These are phyloP conservation scores for Intellagama lesueurii DNA, from an alignment of 2,797 vertebrate genomes.

Conservation along the genomic window DNA sequence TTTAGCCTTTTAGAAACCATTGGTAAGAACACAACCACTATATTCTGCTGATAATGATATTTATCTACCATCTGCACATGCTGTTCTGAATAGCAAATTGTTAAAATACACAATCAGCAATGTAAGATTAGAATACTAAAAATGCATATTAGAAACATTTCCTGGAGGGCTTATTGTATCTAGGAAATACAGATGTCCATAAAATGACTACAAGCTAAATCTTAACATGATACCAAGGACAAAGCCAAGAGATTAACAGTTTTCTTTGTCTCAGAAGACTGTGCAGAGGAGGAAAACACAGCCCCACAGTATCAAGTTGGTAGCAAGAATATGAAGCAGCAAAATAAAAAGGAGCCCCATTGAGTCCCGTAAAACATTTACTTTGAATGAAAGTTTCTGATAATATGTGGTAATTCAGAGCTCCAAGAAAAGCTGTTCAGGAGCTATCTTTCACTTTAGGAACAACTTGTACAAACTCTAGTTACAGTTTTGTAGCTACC, in stretches of 20 bases:
- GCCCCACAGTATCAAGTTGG: neutral
- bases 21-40: neutral
- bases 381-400: slow-evolving; percentile 28
- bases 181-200: slow-evolving; percentile 15
- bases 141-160: slow-evolving; percentile 1
- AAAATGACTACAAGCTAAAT: slow-evolving; percentile 27
- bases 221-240: slow-evolving; percentile 13
- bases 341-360: neutral
- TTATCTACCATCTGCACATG: neutral
- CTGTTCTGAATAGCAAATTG: slow-evolving; percentile 18
- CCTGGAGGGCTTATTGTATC: slow-evolving; percentile 8
- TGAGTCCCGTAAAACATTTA: neutral
- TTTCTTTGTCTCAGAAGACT: slow-evolving; percentile 13
- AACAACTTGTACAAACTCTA: neutral
- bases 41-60: slow-evolving; percentile 23
- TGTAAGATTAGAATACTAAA: neutral
- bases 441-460: neutral
- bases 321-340: neutral
- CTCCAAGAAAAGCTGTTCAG: slow-evolving; percentile 14
- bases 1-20: neutral
- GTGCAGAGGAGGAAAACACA: neutral
- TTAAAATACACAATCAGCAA: slow-evolving; percentile 16
- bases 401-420: neutral
- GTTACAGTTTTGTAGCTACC: neutral
- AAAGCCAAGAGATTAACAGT: slow-evolving; percentile 14